Conservation (phyloP, 1,140 invertebrate genomes). For the Drosophila carrolli region DNA sequence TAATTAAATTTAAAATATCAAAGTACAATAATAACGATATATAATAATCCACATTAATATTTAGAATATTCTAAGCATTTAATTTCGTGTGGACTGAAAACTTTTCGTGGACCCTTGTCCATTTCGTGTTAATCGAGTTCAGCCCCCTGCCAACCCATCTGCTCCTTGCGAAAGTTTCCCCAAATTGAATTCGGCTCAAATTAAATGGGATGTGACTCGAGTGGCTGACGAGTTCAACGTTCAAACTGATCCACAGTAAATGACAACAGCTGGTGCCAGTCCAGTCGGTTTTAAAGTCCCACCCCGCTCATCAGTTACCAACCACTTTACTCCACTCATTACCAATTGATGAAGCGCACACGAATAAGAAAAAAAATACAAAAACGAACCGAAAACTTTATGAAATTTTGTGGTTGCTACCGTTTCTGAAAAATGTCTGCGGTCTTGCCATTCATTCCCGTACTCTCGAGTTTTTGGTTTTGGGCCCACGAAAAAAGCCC, state of each 20-base stretch:
- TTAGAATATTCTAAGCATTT: too few species aligned
- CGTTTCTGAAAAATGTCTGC: constrained; percentile 74
- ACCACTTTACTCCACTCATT: constrained; percentile 67
- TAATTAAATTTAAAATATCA: too few species aligned
- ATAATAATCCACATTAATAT: too few species aligned
- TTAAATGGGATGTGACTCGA: constrained; percentile 72
- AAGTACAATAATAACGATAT: too few species aligned
- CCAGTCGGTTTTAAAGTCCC: constrained; percentile 7
- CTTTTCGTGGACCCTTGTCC: background rate
- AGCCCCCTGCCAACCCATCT: background rate
- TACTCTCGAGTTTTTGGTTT: constrained; percentile 2
- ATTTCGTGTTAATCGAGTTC: constrained; percentile 22
- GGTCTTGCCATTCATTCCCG: constrained; percentile 24
- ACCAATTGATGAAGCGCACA: constrained; percentile 80
- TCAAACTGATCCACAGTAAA: constrained; percentile 60
- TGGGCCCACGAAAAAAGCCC: constrained; percentile 60
- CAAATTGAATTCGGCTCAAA: constrained; percentile 69
- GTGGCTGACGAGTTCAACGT: constrained; percentile 60
- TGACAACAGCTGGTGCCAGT: constrained; percentile 72
- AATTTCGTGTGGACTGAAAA: background rate
- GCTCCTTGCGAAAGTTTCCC: constrained; percentile 20
- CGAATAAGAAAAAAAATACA: constrained; percentile 8
- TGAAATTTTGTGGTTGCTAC: constrained; percentile 82
- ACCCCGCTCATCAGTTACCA: constrained; percentile 28
- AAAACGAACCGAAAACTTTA: constrained; percentile 57